A percentile compares a stretch with the other conserved stretches of the same genome.
Evolutionary conservation across 2,888 invertebrate genomes (phyloP).

Genomic region (Drosophila nigricruria): DNA sequence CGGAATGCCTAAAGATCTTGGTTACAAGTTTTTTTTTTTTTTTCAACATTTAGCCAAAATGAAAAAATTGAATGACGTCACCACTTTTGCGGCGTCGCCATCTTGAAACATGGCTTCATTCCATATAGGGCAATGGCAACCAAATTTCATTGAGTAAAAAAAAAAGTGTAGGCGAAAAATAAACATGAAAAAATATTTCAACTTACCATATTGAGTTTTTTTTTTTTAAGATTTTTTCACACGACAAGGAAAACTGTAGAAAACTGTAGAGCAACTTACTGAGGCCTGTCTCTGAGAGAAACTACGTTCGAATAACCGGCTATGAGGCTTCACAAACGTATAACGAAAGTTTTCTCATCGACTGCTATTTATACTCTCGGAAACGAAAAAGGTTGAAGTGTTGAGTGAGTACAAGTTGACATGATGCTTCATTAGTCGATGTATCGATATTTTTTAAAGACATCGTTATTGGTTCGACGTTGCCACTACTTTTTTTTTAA

Average conservation of each 20-base stretch:
- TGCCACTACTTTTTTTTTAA: constrained; percentile 22
- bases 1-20: neutral
- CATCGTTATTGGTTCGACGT: neutral
- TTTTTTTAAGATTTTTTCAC: constrained; percentile 66
- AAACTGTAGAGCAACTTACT: constrained; percentile 55
- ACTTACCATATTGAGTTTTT: constrained; percentile 83
- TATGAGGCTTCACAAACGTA: constrained; percentile 90
- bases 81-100: constrained; percentile 50
- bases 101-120: constrained; percentile 30
- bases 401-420: constrained; percentile 45
- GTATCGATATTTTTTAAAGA: constrained; percentile 29
- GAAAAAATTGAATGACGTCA: constrained; percentile 69
- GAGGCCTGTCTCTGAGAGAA: constrained; percentile 54
- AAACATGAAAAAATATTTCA: neutral
- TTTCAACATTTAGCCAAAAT: neutral
- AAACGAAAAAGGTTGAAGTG: constrained; percentile 15
- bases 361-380: constrained; percentile 87
- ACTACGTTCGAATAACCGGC: constrained; percentile 88
- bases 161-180: neutral
- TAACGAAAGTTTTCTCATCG: constrained; percentile 86
- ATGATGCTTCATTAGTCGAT: neutral
- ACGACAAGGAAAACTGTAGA: constrained; percentile 75
- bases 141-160: neutral
- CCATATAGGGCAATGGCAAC: neutral
- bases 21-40: neutral